Evolutionary conservation across 2,888 invertebrate species (phyloP).

Genomic region (Drosophila phalerata): DNA sequence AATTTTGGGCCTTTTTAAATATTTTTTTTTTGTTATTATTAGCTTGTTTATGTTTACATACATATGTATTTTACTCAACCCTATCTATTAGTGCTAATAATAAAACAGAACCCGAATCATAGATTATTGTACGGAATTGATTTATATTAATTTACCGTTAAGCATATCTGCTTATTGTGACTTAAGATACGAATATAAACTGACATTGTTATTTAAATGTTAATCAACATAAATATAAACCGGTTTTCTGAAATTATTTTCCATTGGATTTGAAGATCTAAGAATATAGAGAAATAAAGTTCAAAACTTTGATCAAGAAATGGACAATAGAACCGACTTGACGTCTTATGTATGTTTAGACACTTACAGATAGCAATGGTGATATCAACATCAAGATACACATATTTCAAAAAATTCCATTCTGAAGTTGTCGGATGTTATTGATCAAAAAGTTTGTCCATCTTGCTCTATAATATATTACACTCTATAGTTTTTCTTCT

Average conservation of each 20-base stretch:
- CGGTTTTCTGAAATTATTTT: slow-evolving; percentile 8
- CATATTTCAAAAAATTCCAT: neutral
- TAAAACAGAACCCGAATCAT: slow-evolving; percentile 30
- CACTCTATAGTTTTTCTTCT: neutral
- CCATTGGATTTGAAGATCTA: neutral
- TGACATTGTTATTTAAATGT: neutral
- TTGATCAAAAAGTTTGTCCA: neutral
- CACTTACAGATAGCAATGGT: slow-evolving; percentile 2
- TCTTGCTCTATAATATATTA: neutral
- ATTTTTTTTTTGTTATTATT: neutral
- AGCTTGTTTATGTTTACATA: neutral
- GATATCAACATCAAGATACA: slow-evolving; percentile 12
- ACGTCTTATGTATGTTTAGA: neutral
- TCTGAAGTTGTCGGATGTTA: neutral
- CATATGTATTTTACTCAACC: slow-evolving; percentile 17
- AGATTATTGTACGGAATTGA: slow-evolving; percentile 36
- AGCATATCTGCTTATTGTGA: slow-evolving; percentile 3
- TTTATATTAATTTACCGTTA: slow-evolving; percentile 32
- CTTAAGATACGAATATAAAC: neutral
- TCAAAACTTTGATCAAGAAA: neutral
- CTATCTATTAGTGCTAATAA: slow-evolving; percentile 46
- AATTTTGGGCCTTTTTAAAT: slow-evolving; percentile 1
- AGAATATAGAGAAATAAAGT: neutral
- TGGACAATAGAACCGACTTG: neutral
- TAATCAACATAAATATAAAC: neutral